Conservation (phyloP, 2,888 invertebrate species). For the Drosophila atripex region DNA sequence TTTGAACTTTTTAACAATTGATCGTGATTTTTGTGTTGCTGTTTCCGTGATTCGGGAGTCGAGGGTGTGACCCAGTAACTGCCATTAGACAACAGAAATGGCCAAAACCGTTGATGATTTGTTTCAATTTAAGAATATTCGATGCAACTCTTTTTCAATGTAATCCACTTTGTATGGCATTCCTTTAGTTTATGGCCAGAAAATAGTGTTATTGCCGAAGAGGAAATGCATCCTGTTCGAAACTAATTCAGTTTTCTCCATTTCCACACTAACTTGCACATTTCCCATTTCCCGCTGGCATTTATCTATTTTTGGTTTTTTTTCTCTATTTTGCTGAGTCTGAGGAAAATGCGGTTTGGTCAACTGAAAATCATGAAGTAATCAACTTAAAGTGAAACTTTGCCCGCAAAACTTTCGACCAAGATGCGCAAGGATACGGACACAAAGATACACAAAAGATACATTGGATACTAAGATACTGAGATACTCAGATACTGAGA, state of each 20-base stretch:
- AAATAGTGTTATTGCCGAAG: no score
- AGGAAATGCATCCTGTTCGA: neutral
- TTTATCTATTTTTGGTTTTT: constrained; percentile 1
- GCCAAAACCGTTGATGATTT: neutral
- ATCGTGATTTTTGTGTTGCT: constrained; percentile 18
- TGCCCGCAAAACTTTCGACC: constrained; percentile 41
- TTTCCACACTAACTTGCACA: neutral
- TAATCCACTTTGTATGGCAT: neutral
- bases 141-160: neutral
- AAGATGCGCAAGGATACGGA: constrained; percentile 19
- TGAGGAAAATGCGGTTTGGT: constrained; percentile 25
- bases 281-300: constrained; percentile 14
- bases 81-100: neutral
- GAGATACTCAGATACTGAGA: constrained; percentile 10
- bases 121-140: neutral
- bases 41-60: constrained; percentile 9
- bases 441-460: constrained; percentile 14
- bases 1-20: constrained; percentile 28
- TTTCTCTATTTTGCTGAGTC: constrained; percentile 3
- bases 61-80: neutral
- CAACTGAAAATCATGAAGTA: constrained; percentile 56
- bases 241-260: constrained; percentile 6
- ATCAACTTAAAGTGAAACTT: constrained; percentile 70
- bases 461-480: constrained; percentile 4
- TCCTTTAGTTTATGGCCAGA: neutral